phyloP scores from a whole-genome alignment of 2,888 invertebrate genomes.

The Cheilosia scutellata region DNA sequence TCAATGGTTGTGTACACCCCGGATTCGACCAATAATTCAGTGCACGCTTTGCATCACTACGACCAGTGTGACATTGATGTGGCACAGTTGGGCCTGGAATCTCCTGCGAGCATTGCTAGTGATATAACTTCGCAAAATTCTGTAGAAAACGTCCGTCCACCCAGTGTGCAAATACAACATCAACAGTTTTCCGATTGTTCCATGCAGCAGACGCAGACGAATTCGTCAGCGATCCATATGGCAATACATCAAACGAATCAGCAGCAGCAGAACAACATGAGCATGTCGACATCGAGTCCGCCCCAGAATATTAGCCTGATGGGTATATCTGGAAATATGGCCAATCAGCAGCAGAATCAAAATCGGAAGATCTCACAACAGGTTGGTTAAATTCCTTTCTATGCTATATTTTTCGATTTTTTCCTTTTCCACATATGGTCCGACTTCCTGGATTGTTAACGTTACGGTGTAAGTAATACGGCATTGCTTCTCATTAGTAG shows the following conservation, averaged over 20 bases:
- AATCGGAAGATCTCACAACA: conserved; percentile 81
- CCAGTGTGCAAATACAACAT: conserved; percentile 85
- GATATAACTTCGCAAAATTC: conserved; percentile 92
- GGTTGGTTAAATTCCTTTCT: conserved; percentile 75
- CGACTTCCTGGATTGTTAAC: too few relatives aligned
- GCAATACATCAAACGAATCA: conserved; percentile 88
- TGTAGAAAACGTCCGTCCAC: conserved; percentile 86
- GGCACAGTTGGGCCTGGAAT: conserved; percentile 92
- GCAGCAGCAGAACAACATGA: conserved; percentile 82
- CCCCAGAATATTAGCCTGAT: conserved; percentile 84
- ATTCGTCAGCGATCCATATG: conserved; percentile 85
- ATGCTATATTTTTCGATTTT: neutral
- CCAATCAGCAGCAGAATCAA: conserved; percentile 80
- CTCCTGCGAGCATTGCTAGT: conserved; percentile 94
- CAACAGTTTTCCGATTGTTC: conserved; percentile 88
- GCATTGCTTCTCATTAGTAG: too few relatives aligned
- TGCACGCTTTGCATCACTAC: conserved; percentile 91
- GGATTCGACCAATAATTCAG: conserved; percentile 92
- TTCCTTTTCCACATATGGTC: too few relatives aligned
- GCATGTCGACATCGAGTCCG: conserved; percentile 84
- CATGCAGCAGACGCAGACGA: conserved; percentile 86
- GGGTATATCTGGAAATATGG: conserved; percentile 77
- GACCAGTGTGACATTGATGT: conserved; percentile 93
- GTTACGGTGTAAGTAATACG: too few relatives aligned
- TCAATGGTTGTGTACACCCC: conserved; percentile 95